A percentile compares a stretch with the other conserved stretches of the same genome.
Evolutionary conservation across 2,797 vertebrate species (phyloP).

Genomic region (Enteromius anoplus): DNA sequence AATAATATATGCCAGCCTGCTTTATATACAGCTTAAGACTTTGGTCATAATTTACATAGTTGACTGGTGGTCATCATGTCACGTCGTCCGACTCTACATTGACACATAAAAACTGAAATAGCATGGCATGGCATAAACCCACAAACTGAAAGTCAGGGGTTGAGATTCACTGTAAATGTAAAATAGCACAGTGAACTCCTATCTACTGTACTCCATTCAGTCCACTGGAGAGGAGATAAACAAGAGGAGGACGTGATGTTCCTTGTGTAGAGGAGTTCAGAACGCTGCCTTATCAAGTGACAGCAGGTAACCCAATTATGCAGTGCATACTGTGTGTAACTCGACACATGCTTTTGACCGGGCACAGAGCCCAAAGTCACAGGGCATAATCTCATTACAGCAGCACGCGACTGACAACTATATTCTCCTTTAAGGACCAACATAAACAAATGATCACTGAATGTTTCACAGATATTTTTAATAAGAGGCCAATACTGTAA

Average conservation of each 20-base stretch:
- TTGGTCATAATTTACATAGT: not conserved
- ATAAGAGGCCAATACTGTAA: constrained; percentile 21
- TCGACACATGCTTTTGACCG: not conserved
- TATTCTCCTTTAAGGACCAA: constrained; percentile 6
- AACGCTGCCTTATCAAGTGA: constrained; percentile 30
- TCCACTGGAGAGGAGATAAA: not conserved
- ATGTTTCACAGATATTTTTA: not conserved
- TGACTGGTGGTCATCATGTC: not conserved
- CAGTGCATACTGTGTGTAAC: constrained; percentile 18
- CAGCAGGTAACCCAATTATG: constrained; percentile 49
- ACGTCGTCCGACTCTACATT: not conserved
- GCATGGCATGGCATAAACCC: not conserved
- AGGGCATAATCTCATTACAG: constrained; percentile 35
- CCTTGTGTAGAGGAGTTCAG: not conserved
- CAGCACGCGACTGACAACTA: not conserved
- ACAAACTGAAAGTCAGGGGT: not conserved
- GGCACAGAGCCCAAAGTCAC: constrained; percentile 25
- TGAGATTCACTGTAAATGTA: not conserved
- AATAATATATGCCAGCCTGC: not conserved
- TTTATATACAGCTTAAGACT: not conserved
- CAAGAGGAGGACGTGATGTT: constrained; percentile 18
- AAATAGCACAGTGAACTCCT: not conserved
- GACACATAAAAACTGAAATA: not conserved
- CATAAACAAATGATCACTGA: constrained; percentile 15
- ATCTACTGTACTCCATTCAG: not conserved